A percentile compares a stretch with the other conserved stretches of the same genome.
phyloP scores from a whole-genome alignment of 2,113 vertebrate genomes.

The Gadus macrocephalus region DNA sequence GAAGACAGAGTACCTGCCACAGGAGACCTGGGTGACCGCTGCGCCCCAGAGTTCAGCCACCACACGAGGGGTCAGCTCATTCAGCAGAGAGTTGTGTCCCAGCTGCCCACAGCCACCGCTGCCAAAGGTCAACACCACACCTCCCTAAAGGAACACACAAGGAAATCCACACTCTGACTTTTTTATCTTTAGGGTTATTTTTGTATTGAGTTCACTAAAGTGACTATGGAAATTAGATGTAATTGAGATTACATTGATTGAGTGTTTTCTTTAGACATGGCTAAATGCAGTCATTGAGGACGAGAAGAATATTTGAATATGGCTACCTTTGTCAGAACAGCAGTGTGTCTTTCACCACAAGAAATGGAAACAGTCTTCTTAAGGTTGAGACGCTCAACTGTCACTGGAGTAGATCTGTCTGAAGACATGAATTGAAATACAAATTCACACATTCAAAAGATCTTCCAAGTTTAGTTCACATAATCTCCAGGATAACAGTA shows the following conservation, averaged over 20 bases:
- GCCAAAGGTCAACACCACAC: constrained; percentile 87
- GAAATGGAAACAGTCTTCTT: constrained; percentile 83
- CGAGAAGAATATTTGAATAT: not conserved
- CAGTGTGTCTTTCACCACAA: constrained; percentile 86
- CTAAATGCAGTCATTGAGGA: too few relatives aligned
- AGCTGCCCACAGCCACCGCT: constrained; percentile 84
- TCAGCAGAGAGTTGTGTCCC: constrained; percentile 83
- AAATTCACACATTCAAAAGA: not conserved
- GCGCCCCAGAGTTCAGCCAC: constrained; percentile 81
- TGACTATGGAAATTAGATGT: too few relatives aligned
- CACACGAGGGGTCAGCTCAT: constrained; percentile 84
- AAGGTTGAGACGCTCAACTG: constrained; percentile 77
- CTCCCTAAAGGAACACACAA: constrained; percentile 64
- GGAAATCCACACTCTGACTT: not conserved
- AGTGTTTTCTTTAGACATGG: not conserved
- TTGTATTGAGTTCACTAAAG: too few relatives aligned
- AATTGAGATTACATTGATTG: too few relatives aligned
- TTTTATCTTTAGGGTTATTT: not conserved
- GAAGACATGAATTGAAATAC: constrained; percentile 1
- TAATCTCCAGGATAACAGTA: too few relatives aligned
- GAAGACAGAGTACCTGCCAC: constrained; percentile 74
- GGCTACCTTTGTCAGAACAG: constrained; percentile 81
- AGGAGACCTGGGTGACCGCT: constrained; percentile 79
- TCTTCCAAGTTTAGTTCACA: too few relatives aligned
- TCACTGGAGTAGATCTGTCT: constrained; percentile 80